Evolutionary conservation across 1,140 invertebrate species (phyloP), one percentile per base, ranked within the genome.

Genomic region (Lerema accius): DNA sequence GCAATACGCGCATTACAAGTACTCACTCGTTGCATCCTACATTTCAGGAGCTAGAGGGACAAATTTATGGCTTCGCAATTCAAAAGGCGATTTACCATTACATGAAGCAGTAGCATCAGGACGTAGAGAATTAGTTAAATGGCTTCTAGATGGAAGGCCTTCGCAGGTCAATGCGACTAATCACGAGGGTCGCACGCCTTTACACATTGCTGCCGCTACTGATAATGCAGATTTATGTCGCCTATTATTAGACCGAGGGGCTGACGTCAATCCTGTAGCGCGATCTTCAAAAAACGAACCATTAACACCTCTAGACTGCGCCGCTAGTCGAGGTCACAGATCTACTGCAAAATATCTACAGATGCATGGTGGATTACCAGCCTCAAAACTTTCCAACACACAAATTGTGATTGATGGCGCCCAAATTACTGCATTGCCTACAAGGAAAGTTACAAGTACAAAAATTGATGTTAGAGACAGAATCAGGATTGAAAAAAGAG

Each of bases 91-190:
- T 91, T 91, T 97, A 46, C 97, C 98, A 0, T 86, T 99, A 10
- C 99, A 99, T 84, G 98, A 99, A 87, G 98, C 98, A 0, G 96
- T 98, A 0, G 94, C 95, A 28, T 98, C 97, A 0, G 97, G 98
- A 3, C 93, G 97, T 62, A 94, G 96, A 64, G 98, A 97, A 72
- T 78, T 98, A 39, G 94, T 98, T 0, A 93, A 94, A 74, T 99
- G 97, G 97, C 89, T 99, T 4, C 91, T 98, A 16, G 93, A 94
- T 23, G 94, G 96, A 69, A 91, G 96, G 60, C 96, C 96, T 0
- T 95, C 96, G 42, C 94, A 96, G 63, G 94, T 98, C 0, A 97
- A 98, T 80, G 94, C 95, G 10, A 94, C 96, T 7, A 99, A 99
- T 80, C 96, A 97, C 72, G 97, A 98, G 78, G 98, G 98, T 0